A percentile compares a stretch with the other conserved stretches of the same genome.
These are phyloP conservation scores for Bos indicus DNA, from an alignment of 2,113 vertebrate species.

Conservation along the genomic window DNA sequence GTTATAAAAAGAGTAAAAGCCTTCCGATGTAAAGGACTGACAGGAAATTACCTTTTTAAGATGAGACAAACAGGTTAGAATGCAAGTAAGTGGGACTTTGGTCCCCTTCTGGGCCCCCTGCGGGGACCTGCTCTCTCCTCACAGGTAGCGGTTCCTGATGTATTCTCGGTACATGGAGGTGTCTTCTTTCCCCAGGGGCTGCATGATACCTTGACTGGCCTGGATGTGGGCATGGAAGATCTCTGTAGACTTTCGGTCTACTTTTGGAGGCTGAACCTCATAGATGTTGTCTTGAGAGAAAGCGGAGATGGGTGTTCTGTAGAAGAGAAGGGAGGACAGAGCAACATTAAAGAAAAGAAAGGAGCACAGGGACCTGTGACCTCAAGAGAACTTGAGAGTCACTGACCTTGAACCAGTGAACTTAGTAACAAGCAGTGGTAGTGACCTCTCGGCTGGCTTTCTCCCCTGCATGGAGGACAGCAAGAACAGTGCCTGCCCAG, in stretches of 20 bases:
- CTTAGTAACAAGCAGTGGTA: neutral
- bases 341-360: neutral
- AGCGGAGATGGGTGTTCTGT: conserved; percentile 88
- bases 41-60: neutral
- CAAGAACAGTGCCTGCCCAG: neutral
- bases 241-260: conserved; percentile 85
- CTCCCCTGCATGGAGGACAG: neutral
- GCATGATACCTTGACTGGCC: conserved; percentile 86
- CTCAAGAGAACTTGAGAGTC: neutral
- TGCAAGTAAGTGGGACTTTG: neutral
- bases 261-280: conserved; percentile 84
- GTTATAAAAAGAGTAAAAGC: neutral
- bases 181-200: conserved; percentile 87
- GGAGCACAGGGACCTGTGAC: neutral
- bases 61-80: neutral
- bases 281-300: conserved; percentile 93
- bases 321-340: neutral
- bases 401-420: accelerated
- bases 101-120: neutral
- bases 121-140: neutral
- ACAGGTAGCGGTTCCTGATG: conserved; percentile 93
- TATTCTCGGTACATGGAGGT: conserved; percentile 92
- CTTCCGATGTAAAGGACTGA: neutral
- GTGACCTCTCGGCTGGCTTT: neutral
- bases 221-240: conserved; percentile 91